Evolutionary conservation across 2,113 vertebrate genomes (phyloP), one percentile per base, ranked within the genome.

Genomic region (Osmerus mordax): DNA sequence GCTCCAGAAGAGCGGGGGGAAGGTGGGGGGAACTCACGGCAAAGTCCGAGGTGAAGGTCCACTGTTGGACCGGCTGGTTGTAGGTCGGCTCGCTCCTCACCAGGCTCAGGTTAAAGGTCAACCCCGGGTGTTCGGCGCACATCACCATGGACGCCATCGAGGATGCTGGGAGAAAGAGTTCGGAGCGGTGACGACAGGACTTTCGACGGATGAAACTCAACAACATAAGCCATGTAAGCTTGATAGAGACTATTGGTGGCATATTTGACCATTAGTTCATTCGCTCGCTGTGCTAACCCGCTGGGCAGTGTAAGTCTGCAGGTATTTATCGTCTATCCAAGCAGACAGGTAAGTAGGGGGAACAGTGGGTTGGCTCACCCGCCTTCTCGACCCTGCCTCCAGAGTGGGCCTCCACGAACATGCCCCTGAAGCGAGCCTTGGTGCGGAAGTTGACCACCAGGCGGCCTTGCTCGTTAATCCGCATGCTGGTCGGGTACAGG

Each of bases 361-460:
- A 41, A 41, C 36, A 41, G 36, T 8, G 7, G 36, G 6, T 41
- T 0, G 25, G 58, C 92, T 93, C 79, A 98, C 96, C 95, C 0
- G 83, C 52, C 72, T 15, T 74, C 60, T 71, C 71, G 23, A 78
- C 70, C 52, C 68, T 73, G 7, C 80, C 83, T 32, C 68, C 74
- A 62, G 92, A 88, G 70, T 96, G 95, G 12, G 92, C 92, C 69
- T 90, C 90, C 36, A 98, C 92, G 84, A 97, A 99, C 18, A 97
- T 75, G 18, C 97, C 97, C 19, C 94, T 94, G 84, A 98, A 99
- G 7, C 93, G 94, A 75, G 95, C 94, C 77, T 95, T 91, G 0
- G 95, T 97, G 78, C 94, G 95, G 89, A 98, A 98, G 87, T 96
- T 94, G 25, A 99, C 96, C 11, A 96, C 94, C 84, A 99, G 78